These are phyloP conservation scores for Enteromius treurensis DNA, from an alignment of 2,797 vertebrate species.

Conservation along the genomic window DNA sequence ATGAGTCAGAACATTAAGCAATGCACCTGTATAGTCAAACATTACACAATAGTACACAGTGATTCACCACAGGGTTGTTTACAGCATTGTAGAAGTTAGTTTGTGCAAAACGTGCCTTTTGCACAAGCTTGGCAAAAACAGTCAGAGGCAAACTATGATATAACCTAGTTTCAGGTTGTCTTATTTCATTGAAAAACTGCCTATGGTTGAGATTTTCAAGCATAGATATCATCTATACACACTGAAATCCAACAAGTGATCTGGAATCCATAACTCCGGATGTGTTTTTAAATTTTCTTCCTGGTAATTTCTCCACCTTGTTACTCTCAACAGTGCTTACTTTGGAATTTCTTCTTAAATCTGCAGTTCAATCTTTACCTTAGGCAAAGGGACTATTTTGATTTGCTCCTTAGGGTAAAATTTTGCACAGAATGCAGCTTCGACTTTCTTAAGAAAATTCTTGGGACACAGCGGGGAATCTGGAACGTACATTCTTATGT, in stretches of 20 bases:
- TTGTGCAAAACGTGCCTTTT: slow-evolving; percentile 30
- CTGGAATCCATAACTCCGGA: slow-evolving; percentile 7
- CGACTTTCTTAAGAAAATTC: slow-evolving; percentile 20
- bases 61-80: slow-evolving; percentile 33
- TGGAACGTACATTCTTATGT: background rate
- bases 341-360: slow-evolving; percentile 23
- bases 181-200: background rate
- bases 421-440: background rate
- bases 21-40: slow-evolving; percentile 34
- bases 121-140: slow-evolving; percentile 45
- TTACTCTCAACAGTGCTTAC: background rate
- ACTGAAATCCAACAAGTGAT: background rate
- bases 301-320: background rate
- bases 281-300: background rate
- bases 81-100: slow-evolving; percentile 3
- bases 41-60: slow-evolving; percentile 44
- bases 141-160: slow-evolving; percentile 18
- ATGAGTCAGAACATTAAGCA: slow-evolving; percentile 27
- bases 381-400: background rate
- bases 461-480: background rate
- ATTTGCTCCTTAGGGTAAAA: background rate
- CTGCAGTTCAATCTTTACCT: too few relatives aligned
- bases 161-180: slow-evolving; percentile 14
- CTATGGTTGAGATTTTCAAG: background rate
- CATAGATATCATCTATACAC: background rate